phyloP scores from a whole-genome alignment of 1,140 invertebrate genomes.

The Pogonomyrmex californicus region DNA sequence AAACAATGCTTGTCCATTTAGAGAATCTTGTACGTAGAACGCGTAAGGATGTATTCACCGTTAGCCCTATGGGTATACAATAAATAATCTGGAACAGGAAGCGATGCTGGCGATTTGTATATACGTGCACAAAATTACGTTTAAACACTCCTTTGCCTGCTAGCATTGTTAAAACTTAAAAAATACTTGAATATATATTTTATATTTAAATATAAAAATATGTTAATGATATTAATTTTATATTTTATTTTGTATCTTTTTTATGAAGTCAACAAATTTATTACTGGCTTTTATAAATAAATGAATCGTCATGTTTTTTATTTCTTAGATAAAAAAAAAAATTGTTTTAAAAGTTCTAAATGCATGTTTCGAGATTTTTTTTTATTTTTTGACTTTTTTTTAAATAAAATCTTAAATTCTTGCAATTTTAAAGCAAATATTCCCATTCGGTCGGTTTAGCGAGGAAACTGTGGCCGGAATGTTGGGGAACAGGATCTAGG shows the following conservation, averaged over 20 bases:
- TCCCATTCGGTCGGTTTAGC: background rate
- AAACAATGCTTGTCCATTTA: constrained; percentile 73
- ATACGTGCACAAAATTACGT: constrained; percentile 55
- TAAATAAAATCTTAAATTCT: background rate
- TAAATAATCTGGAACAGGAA: constrained; percentile 77
- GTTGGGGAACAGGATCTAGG: constrained; percentile 70
- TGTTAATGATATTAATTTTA: background rate
- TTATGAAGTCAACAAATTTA: background rate
- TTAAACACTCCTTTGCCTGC: background rate
- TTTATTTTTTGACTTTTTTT: no score
- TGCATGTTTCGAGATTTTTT: background rate
- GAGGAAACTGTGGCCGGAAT: constrained; percentile 22
- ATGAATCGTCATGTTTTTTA: background rate
- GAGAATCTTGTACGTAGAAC: constrained; percentile 58
- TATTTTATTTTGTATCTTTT: background rate
- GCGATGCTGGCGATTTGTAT: constrained; percentile 71
- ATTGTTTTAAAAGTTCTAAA: background rate
- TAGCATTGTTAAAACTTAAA: background rate
- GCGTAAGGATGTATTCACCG: constrained; percentile 72
- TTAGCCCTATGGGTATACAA: constrained; percentile 73
- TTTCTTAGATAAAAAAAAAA: background rate
- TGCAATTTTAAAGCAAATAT: background rate
- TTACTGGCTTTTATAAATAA: background rate
- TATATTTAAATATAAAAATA: constrained; percentile 1
- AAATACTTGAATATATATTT: background rate